Percentiles rank a stretch among this genome's conserved stretches.
Conservation (phyloP, 1,140 invertebrate genomes). For the Lamellibrachia luymesi region DNA sequence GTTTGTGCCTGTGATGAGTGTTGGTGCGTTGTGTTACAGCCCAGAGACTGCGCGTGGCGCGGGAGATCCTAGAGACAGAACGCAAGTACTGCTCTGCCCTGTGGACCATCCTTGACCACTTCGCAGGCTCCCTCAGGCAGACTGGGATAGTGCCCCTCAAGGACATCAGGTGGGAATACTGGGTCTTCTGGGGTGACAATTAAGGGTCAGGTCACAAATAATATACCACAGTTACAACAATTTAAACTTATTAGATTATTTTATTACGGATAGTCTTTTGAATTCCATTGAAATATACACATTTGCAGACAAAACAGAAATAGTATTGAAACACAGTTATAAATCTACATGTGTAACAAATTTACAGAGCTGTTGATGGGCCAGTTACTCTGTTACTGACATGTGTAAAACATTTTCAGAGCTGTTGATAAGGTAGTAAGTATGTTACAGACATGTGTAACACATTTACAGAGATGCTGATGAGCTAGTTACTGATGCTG, state of each 20-base stretch:
- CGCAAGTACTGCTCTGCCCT: constrained; percentile 55
- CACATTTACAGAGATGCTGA: too few species aligned
- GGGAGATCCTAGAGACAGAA: constrained; percentile 56
- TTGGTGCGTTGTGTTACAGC: constrained; percentile 13
- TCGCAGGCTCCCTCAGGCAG: constrained; percentile 51
- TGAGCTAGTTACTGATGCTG: too few species aligned
- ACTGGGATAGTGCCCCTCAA: constrained; percentile 44
- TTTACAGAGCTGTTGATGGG: too few species aligned
- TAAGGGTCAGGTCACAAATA: not conserved
- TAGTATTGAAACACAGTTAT: too few species aligned
- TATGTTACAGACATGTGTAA: too few species aligned
- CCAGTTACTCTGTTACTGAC: too few species aligned
- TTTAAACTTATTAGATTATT: not conserved
- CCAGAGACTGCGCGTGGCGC: constrained; percentile 46
- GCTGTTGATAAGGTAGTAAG: too few species aligned
- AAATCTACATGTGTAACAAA: too few species aligned
- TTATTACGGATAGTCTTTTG: too few species aligned
- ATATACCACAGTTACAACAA: not conserved
- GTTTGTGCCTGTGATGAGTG: not conserved
- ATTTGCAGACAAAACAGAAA: too few species aligned
- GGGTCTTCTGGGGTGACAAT: not conserved
- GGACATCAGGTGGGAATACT: constrained; percentile 43
- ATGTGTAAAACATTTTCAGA: too few species aligned
- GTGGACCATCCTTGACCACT: constrained; percentile 53
- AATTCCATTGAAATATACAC: too few species aligned